Percentiles rank a stretch among this genome's conserved stretches.
Evolutionary conservation across 2,113 vertebrate species (phyloP).

Genomic region (Parotia lawesii): DNA sequence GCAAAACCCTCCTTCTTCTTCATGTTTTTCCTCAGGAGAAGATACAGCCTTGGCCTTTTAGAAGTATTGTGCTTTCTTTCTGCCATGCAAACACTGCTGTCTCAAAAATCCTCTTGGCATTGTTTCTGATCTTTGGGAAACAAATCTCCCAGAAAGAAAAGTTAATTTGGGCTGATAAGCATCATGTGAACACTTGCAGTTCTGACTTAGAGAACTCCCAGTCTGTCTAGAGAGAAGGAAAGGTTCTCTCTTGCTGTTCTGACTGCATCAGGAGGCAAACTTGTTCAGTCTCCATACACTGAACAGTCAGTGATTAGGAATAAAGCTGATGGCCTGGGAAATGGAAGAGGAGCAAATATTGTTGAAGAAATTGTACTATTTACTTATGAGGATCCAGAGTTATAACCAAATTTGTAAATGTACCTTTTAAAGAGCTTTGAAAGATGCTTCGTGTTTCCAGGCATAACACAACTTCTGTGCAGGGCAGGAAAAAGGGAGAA

Average conservation of each 20-base stretch:
- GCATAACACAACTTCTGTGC: not conserved
- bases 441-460: not conserved
- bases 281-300: not conserved
- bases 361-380: not conserved
- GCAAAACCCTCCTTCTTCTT: not conserved
- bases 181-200: not conserved
- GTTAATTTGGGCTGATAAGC: not conserved
- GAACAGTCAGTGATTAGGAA: not conserved
- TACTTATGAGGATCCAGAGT: not conserved
- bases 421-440: not conserved
- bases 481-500: not conserved
- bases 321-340: not conserved
- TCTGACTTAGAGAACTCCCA: not conserved
- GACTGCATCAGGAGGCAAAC: rapidly evolving
- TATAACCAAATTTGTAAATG: not conserved
- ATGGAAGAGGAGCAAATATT: not conserved
- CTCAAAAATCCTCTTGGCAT: not conserved
- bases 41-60: not conserved
- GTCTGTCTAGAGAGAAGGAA: not conserved
- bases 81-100: not conserved
- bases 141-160: not conserved
- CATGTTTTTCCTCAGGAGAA: not conserved
- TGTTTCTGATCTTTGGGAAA: not conserved
- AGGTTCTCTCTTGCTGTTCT: not conserved
- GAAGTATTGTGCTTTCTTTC: not conserved